Conservation (phyloP, 2,888 invertebrate species). For the Parascotia fuliginaria region DNA sequence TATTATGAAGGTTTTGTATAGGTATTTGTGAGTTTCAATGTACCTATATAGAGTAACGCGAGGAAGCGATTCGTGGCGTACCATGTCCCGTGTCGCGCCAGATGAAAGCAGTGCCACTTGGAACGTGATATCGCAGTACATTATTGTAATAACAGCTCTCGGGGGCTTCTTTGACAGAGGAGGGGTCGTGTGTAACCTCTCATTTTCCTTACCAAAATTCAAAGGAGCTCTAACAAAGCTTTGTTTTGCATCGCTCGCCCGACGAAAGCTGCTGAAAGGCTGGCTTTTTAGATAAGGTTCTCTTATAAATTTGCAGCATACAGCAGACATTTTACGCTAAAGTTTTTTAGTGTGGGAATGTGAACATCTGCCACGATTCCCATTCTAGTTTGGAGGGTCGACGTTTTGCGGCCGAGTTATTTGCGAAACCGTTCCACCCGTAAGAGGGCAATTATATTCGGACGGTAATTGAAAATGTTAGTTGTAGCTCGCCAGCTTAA, state of each 20-base stretch:
- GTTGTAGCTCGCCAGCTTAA: conserved; percentile 41
- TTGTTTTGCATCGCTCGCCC: conserved; percentile 83
- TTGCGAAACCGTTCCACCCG: conserved; percentile 62
- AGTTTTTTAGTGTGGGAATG: conserved; percentile 78
- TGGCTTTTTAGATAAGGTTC: conserved; percentile 83
- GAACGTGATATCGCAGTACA: conserved; percentile 76
- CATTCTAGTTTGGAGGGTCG: conserved; percentile 70
- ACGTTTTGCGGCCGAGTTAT: conserved; percentile 61
- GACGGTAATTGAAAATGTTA: conserved; percentile 56
- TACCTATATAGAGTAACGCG: conserved; percentile 6
- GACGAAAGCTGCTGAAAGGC: conserved; percentile 78
- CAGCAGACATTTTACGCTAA: conserved; percentile 70
- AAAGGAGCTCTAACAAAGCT: conserved; percentile 83
- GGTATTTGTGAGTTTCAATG: conserved; percentile 12
- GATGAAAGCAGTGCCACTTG: conserved; percentile 60
- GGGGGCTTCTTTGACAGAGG: conserved; percentile 75
- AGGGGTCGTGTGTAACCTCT: conserved; percentile 78
- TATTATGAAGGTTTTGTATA: conserved; percentile 6
- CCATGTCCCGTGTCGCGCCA: conserved; percentile 38
- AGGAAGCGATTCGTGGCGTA: conserved; percentile 30
- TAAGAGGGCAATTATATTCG: conserved; percentile 60
- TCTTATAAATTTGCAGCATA: conserved; percentile 79
- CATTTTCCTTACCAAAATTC: conserved; percentile 84
- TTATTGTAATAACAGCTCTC: conserved; percentile 82
- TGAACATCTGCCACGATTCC: conserved; percentile 71